These are phyloP conservation scores for Orthosia cruda DNA, from an alignment of 2,888 invertebrate species.

Conservation along the genomic window DNA sequence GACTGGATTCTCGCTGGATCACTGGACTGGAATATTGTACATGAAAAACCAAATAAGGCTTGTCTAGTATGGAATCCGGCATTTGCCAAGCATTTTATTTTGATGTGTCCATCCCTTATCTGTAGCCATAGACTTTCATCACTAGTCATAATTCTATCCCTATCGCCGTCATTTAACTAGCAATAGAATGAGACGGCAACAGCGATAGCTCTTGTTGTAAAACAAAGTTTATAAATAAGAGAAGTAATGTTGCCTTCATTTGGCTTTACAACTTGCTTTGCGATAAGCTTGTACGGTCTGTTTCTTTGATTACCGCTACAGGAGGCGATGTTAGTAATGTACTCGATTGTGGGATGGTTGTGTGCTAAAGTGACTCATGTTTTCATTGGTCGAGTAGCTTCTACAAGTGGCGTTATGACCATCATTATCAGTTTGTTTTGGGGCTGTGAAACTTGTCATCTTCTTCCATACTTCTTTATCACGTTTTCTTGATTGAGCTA, in stretches of 20 bases:
- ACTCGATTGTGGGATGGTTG: background rate
- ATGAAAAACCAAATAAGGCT: background rate
- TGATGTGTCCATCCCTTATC: background rate
- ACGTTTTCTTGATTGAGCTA: too few relatives aligned
- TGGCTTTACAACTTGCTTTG: conserved; percentile 29
- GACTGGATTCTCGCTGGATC: too few relatives aligned
- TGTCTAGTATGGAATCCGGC: background rate
- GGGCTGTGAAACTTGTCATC: too few relatives aligned
- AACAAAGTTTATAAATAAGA: conserved; percentile 40
- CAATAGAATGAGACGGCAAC: conserved; percentile 8
- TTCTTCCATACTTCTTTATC: too few relatives aligned
- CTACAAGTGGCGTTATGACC: background rate
- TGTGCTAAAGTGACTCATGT: background rate
- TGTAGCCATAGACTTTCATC: background rate
- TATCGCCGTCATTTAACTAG: background rate
- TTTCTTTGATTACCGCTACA: conserved; percentile 31
- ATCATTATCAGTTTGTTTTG: background rate
- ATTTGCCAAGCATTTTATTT: conserved; percentile 5
- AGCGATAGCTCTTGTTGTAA: background rate
- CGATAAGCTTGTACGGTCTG: conserved; percentile 40
- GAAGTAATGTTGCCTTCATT: conserved; percentile 31
- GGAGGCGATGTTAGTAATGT: conserved; percentile 8
- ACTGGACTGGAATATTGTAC: too few relatives aligned
- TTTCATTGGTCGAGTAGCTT: conserved; percentile 2
- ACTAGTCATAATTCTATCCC: background rate